Percentiles rank a stretch among this genome's conserved stretches.
Conservation (phyloP, 2,113 vertebrate genomes). For the Acanthochromis polyacanthus region DNA sequence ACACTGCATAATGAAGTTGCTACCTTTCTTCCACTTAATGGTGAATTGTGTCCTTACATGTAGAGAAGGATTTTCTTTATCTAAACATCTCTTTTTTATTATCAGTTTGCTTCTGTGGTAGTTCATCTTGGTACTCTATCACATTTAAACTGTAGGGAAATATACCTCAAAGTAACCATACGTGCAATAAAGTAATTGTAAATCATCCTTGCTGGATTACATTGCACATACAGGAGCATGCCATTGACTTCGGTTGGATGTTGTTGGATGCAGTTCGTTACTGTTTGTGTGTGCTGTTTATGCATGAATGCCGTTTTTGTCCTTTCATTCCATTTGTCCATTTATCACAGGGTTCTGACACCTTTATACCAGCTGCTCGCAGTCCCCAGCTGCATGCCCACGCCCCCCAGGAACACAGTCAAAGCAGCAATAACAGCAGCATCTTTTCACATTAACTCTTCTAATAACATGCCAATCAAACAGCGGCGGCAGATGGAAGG, state of each 20-base stretch:
- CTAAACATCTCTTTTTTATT: no score
- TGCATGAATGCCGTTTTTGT: slow-evolving; percentile 12
- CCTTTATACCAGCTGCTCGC: slow-evolving; percentile 2
- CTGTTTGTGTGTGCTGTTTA: slow-evolving; percentile 6
- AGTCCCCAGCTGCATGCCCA: background rate
- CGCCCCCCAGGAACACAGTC: slow-evolving; percentile 8
- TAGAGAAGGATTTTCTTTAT: no score
- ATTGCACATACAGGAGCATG: no score
- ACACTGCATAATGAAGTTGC: no score
- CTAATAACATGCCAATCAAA: slow-evolving; percentile 66
- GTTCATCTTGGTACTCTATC: no score
- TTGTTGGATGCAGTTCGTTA: background rate
- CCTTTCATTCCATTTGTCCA: background rate
- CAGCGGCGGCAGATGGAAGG: slow-evolving; percentile 15
- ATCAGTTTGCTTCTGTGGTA: no score
- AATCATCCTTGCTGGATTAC: no score
- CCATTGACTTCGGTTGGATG: background rate
- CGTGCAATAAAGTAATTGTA: no score
- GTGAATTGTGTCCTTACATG: no score
- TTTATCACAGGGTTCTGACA: slow-evolving; percentile 4
- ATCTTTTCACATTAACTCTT: slow-evolving; percentile 30
- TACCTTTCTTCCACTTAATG: no score
- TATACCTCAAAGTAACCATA: no score
- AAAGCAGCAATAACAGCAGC: slow-evolving; percentile 8
- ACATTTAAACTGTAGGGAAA: no score